phyloP scores from a whole-genome alignment of 2,888 invertebrate species.

The Phortica magna region DNA sequence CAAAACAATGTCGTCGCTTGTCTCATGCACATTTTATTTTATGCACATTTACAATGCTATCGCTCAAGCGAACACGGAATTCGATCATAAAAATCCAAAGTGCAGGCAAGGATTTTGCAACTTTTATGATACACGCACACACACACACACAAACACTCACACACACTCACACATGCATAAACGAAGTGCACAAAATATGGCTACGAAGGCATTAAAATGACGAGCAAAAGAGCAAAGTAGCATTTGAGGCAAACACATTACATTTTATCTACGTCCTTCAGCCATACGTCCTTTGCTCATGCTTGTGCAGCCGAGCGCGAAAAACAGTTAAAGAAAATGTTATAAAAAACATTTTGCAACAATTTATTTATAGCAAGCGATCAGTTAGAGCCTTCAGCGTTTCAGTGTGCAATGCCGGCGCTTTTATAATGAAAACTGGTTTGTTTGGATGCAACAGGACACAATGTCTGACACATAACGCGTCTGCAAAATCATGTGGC shows the following conservation, averaged over 20 bases:
- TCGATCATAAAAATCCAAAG: constrained; percentile 30
- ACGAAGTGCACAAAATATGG: constrained; percentile 19
- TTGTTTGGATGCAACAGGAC: background rate
- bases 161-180: background rate
- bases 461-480: background rate
- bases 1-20: constrained; percentile 25
- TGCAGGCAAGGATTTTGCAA: constrained; percentile 33
- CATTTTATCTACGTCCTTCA: background rate
- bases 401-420: background rate
- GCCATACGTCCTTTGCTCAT: background rate
- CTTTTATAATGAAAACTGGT: background rate
- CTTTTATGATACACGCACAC: constrained; percentile 21
- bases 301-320: background rate
- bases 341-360: constrained; percentile 65
- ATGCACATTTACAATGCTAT: constrained; percentile 28
- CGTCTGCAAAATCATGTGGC: background rate
- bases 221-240: background rate
- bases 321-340: constrained; percentile 20
- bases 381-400: background rate
- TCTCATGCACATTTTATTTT: constrained; percentile 25
- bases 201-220: background rate
- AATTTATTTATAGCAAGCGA: constrained; percentile 61
- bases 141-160: background rate
- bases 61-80: constrained; percentile 11
- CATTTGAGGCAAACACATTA: background rate